Conservation (phyloP, 2,113 vertebrate species). For the Odontophorus gujanensis region DNA sequence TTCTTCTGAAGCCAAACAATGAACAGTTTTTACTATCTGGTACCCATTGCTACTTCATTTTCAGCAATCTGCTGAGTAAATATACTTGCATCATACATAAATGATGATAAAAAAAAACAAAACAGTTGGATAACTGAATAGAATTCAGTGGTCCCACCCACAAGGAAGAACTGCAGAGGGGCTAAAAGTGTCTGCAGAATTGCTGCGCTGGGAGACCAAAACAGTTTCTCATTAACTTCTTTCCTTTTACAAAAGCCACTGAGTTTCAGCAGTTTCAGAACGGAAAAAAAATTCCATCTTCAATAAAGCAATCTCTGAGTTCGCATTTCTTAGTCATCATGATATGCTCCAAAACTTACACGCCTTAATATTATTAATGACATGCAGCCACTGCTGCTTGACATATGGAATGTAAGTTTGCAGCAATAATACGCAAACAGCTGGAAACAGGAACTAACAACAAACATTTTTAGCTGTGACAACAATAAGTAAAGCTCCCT, state of each 20-base stretch:
- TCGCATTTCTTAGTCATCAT: neutral
- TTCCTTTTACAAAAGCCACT: neutral
- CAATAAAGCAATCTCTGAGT: neutral
- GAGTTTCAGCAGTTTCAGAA: neutral
- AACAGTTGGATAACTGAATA: neutral
- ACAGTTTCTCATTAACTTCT: neutral
- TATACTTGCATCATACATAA: neutral
- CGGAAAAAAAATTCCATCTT: neutral
- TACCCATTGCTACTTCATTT: neutral
- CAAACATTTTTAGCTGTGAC: neutral
- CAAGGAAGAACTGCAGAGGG: neutral
- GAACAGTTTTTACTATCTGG: neutral
- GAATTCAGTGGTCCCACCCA: rapidly evolving
- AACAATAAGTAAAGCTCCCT: neutral
- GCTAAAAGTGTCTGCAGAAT: neutral
- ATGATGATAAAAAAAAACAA: neutral
- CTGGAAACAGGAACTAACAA: neutral
- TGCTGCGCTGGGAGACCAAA: neutral
- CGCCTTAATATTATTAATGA: neutral
- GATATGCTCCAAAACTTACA: neutral
- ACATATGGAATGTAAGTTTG: neutral
- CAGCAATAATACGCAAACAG: neutral
- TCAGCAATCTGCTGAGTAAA: neutral
- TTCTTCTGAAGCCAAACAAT: neutral
- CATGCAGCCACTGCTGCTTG: neutral